Evolutionary conservation across 2,113 vertebrate genomes (phyloP), one percentile per base, ranked within the genome.

Genomic region (Stegostoma tigrinum): DNA sequence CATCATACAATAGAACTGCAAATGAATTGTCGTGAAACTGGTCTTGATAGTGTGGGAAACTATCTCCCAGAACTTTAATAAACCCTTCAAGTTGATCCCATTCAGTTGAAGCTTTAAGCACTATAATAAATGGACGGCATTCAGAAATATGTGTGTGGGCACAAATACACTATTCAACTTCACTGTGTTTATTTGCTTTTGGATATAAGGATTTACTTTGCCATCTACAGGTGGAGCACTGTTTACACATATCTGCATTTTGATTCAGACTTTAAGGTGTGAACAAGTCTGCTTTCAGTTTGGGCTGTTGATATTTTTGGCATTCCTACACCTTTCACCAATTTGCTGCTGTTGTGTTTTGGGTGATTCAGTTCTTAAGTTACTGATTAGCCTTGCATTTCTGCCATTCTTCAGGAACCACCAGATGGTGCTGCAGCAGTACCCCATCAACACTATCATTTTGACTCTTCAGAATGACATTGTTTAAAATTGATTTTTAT

Each of bases 81-180:
- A 95, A 6, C 95, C 95, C 96, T 96, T 70, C 87, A 95, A 72
- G 68, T 78, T 96, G 96, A 96, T 95, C 96, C 95, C 96, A 95
- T 96, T 95, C 94, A 96, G 96, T 67, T 52, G 42, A 95, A 95
- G 94, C 96, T 96, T 97, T 96, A 96, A 95, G 67, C 96, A 96
- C 96, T 96, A 96, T 96, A 95, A 96, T 96, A 96, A 97, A 96
- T 96, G 96, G 96, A 96, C 96, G 96, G 96, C 96, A 96, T 97
- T 96, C 10, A 96, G 96, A 96, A 95, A 95, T 96, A 96, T 2
- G 67, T 96, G 96, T 96, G 96, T 96, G 96, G 96, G 96, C 96
- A 96, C 95, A 96, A 96, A 96, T 96, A 96, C 94, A 24, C 94
- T 72, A 95, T 95, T 95, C 94, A 95, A 95, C 24, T 75, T 95